Conservation (phyloP, 2,797 vertebrate genomes). For the Botia kubotai region DNA sequence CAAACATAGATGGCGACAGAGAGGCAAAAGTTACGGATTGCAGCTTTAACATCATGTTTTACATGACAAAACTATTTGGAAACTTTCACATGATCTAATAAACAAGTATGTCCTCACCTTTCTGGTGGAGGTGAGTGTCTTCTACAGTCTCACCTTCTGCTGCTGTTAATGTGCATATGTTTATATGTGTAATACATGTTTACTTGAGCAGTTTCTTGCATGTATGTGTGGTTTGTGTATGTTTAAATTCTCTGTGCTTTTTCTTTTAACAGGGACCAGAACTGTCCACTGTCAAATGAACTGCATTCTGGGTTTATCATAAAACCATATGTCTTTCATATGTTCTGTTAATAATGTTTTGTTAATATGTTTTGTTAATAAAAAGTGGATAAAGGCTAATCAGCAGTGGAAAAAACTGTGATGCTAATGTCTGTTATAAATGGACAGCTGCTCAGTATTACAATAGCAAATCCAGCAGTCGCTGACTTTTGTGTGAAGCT, state of each 20-base stretch:
- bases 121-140: conserved; percentile 85
- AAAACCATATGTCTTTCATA: too few species aligned
- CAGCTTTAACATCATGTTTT: too few species aligned
- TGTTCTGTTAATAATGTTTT: too few species aligned
- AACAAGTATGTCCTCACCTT: conserved; percentile 38
- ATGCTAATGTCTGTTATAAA: background rate
- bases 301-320: too few species aligned
- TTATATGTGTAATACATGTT: too few species aligned
- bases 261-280: conserved; percentile 81
- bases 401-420: background rate
- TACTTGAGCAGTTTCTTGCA: too few species aligned
- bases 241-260: background rate
- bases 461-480: background rate
- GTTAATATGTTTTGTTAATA: too few species aligned
- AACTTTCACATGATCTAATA: too few species aligned
- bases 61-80: background rate
- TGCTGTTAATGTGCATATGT: conserved; percentile 68
- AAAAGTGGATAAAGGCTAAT: background rate
- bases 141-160: conserved; percentile 64
- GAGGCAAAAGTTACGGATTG: too few species aligned
- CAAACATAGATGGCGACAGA: too few species aligned
- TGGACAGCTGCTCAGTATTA: background rate
- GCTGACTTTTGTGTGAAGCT: background rate
- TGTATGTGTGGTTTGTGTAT: too few species aligned
- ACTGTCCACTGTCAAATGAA: conserved; percentile 78